A percentile compares a stretch with the other conserved stretches of the same genome.
phyloP scores from a whole-genome alignment of 2,113 vertebrate genomes.

The Lagopus leucura region DNA sequence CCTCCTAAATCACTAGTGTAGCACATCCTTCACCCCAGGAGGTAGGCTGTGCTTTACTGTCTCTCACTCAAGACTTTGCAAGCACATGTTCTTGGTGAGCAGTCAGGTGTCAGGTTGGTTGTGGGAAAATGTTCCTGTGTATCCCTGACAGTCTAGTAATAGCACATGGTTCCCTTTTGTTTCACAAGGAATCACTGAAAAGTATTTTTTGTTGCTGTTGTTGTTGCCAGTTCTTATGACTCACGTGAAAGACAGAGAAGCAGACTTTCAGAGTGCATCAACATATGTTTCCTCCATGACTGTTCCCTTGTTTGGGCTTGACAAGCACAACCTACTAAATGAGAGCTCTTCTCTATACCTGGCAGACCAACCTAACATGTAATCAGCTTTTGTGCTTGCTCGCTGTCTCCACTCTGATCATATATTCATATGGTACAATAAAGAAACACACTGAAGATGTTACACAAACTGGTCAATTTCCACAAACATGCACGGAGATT shows the following conservation, averaged over 20 bases:
- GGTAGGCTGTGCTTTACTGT: background rate
- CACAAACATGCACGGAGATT: rapidly evolving
- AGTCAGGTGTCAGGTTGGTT: background rate
- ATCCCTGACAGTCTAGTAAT: background rate
- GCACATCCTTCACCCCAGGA: background rate
- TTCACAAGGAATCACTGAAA: background rate
- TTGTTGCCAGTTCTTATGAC: background rate
- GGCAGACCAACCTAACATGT: background rate
- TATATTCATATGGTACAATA: rapidly evolving
- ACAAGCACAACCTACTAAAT: rapidly evolving
- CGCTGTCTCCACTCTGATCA: background rate
- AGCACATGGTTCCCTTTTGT: background rate
- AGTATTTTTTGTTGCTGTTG: background rate
- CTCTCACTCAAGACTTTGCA: background rate
- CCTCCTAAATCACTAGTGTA: background rate
- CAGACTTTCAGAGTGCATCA: background rate
- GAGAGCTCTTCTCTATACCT: background rate
- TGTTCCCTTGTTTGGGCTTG: background rate
- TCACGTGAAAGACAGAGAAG: background rate
- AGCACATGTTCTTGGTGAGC: background rate
- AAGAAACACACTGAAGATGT: background rate
- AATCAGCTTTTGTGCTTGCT: background rate
- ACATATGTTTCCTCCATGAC: background rate
- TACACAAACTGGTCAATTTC: background rate
- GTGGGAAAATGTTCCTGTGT: background rate